A percentile compares a stretch with the other conserved stretches of the same genome.
Conservation (phyloP, 2,113 vertebrate genomes). For the Seriola aureovittata region DNA sequence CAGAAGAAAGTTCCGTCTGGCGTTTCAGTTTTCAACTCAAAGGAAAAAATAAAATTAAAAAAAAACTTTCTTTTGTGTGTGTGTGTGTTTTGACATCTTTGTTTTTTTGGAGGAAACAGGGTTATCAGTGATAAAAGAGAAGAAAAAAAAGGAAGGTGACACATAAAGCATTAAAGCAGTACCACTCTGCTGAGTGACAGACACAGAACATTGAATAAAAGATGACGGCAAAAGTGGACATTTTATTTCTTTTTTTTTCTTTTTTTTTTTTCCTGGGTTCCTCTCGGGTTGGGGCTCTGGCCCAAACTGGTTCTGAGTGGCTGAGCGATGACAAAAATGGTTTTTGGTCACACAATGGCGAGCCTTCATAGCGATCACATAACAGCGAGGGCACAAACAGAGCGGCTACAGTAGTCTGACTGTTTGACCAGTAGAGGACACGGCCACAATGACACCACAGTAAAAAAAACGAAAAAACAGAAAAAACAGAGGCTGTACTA, state of each 20-base stretch:
- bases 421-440: conserved; percentile 50
- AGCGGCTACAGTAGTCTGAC: conserved; percentile 67
- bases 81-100: conserved; percentile 29
- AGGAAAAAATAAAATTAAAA: conserved; percentile 1
- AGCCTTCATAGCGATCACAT: conserved; percentile 61
- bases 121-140: not conserved
- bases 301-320: conserved; percentile 54
- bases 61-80: conserved; percentile 17
- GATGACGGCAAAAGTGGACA: conserved; percentile 11
- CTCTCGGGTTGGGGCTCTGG: conserved; percentile 10
- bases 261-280: not conserved
- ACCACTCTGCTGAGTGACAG: not conserved
- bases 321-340: conserved; percentile 38
- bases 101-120: conserved; percentile 21
- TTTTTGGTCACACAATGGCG: conserved; percentile 61
- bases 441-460: conserved; percentile 30
- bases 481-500: conserved; percentile 48
- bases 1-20: conserved; percentile 31
- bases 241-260: not conserved
- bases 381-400: conserved; percentile 53
- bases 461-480: not conserved
- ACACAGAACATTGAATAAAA: conserved; percentile 24
- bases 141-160: not conserved
- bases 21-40: conserved; percentile 59
- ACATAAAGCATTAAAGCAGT: conserved; percentile 7